Base-by-base conservation (phyloP, 2,888 invertebrate species). In the Drosophila antonietae region DNA sequence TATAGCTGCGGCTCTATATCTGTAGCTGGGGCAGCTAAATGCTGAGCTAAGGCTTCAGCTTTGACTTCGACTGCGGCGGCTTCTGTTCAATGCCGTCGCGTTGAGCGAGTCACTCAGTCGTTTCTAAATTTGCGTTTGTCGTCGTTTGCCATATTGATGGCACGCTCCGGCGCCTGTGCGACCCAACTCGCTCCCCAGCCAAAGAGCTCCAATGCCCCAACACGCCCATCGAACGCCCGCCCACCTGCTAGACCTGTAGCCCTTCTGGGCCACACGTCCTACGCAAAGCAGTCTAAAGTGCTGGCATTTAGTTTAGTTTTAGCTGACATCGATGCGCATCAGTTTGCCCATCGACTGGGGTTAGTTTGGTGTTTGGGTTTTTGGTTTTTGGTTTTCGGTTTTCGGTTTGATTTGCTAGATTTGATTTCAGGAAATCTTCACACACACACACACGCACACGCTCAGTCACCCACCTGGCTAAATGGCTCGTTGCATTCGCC, bases 361-460 rank as follows among this genome's bases (percentile, higher is more conserved):
- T 55, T 55, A 55, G 46, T 67, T 57, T 39, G 59, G 59, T 72
- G 63, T 33, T 28, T 28, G 6, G 28, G 59, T 72, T 14, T 74
- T 65, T 56, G 56, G 43, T 41, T 52, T 75, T 85, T 74, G 72
- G 74, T 62, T 61, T 68, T 68, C 46, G 63, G 68, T 75, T 35
- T 82, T 77, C 79, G 89, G 81, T 81, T 83, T 89, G 90, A 90
- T 89, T 90, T 90, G 91, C 90, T 88, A 90, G 90, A 91, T 91
- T 91, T 88, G 87, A 90, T 90, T 91, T 91, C 90, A 88, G 83
- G 82, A 89, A 89, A 86, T 81, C 78, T 72, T 61, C 67, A 53
- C 67, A 60, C 67, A 49, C 51, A 53, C 52, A 53, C n/a, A 47
- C n/a, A 23, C 55, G 51, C 64, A 57, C 46, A 35, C 12, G 12